Percentiles rank a stretch among this genome's conserved stretches.
These are phyloP conservation scores for Drepana arcuata DNA, from an alignment of 1,140 invertebrate genomes.

Conservation along the genomic window DNA sequence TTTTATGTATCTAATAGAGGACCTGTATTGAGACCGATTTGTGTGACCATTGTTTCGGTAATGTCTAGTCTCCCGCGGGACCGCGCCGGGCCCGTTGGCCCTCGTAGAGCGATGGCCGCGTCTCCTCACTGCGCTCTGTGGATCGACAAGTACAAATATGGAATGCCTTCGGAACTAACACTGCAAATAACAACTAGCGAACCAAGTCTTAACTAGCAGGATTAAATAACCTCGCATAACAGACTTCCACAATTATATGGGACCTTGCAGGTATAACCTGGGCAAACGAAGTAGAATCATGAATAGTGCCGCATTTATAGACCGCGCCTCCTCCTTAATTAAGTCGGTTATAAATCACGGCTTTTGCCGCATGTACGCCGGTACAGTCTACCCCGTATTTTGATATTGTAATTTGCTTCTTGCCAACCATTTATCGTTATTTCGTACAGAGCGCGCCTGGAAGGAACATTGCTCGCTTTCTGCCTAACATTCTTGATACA, in stretches of 20 bases:
- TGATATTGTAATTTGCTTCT: too few species aligned
- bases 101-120: conserved; percentile 29
- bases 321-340: neutral
- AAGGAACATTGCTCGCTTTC: conserved; percentile 8
- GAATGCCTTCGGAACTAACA: conserved; percentile 42
- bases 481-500: conserved; percentile 45
- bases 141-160: conserved; percentile 62
- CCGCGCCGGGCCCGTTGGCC: conserved; percentile 31
- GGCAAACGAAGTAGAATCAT: too few species aligned
- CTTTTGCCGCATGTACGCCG: too few species aligned
- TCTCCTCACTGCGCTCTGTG: conserved; percentile 40
- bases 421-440: conserved; percentile 2
- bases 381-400: too few species aligned
- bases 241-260: too few species aligned
- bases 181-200: conserved; percentile 5
- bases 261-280: too few species aligned
- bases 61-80: conserved; percentile 61
- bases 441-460: conserved; percentile 1
- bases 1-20: conserved; percentile 53
- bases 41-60: conserved; percentile 51
- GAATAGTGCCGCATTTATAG: neutral
- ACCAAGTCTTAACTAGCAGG: neutral
- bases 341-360: too few species aligned
- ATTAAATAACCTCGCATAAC: too few species aligned
- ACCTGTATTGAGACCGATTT: conserved; percentile 49